These are phyloP conservation scores for Acanthoscelides obtectus DNA, from an alignment of 2,888 invertebrate genomes.

Conservation along the genomic window DNA sequence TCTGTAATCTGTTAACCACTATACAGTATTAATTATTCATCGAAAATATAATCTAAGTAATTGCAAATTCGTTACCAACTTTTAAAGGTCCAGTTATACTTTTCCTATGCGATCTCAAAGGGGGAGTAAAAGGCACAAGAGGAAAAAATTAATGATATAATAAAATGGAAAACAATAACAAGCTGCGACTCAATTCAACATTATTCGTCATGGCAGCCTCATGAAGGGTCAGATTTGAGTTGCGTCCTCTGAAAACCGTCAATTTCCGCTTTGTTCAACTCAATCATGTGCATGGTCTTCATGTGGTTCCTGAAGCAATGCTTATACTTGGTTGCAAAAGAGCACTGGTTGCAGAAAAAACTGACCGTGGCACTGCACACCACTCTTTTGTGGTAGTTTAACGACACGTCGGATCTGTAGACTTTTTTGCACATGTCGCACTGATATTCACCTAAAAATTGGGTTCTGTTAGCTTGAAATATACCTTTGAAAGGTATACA, in stretches of 20 bases:
- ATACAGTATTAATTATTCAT: too few species aligned
- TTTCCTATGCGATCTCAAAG: too few species aligned
- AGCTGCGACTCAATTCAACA: too few species aligned
- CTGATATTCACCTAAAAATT: background rate
- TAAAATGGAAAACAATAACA: too few species aligned
- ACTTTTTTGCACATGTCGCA: constrained; percentile 17
- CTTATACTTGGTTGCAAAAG: constrained; percentile 24
- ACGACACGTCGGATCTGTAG: constrained; percentile 15
- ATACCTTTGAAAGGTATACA: background rate
- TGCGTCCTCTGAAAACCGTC: background rate
- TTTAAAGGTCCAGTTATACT: too few species aligned
- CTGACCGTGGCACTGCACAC: constrained; percentile 57
- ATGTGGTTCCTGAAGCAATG: constrained; percentile 16
- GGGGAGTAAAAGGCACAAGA: too few species aligned
- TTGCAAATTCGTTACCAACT: too few species aligned
- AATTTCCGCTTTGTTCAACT: background rate
- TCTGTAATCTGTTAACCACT: too few species aligned
- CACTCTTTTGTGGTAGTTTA: constrained; percentile 26
- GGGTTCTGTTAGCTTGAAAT: background rate
- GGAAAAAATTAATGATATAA: too few species aligned
- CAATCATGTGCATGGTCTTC: background rate
- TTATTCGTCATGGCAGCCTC: too few species aligned
- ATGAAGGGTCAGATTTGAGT: background rate
- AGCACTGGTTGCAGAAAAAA: constrained; percentile 68
- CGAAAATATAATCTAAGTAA: too few species aligned